Evolutionary conservation across 2,888 invertebrate genomes (phyloP), one percentile per base, ranked within the genome.

Genomic region (Labia minor): DNA sequence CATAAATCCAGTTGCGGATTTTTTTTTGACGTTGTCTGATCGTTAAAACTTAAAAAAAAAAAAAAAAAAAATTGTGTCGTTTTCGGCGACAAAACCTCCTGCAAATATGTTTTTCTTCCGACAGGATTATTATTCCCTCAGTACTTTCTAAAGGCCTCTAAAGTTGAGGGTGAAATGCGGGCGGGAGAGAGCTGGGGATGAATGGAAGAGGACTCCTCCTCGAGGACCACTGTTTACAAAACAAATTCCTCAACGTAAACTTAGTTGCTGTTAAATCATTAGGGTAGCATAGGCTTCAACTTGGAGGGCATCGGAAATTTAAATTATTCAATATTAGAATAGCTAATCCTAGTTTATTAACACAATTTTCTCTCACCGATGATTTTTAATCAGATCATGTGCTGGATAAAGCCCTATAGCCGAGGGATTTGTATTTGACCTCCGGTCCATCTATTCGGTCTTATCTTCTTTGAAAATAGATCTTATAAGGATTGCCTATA

Each of bases 311-410:
- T 49, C 49, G 49, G 49, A 49, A 49, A 49, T 49, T 49, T 49
- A 49, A 49, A 49, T 49, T 49, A 49, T 49, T 49, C 49, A 49
- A n/a, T 49, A 49, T 49, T 49, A 49, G 49, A 49, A 49, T 49
- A 49, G 49, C 49, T 49, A 16, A 49, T 49, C n/a, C n/a, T 49
- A 49, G 49, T 49, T 49, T n/a, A 49, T 49, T 49, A 49, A 49
- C 49, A 49, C 14, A 49, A 49, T 49, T 49, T 16, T 14, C 14
- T 26, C 26, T 49, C 49, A 8, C 3, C 14, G 2, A 49, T 49
- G 49, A 49, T 49, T 49, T 26, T 26, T 49, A 16, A 49, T 49
- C 4, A n/a, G 14, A 49, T 49, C 49, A n/a, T 49, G 3, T n/a
- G 14, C 49, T 14, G 49, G 16, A 49, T n/a, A 16, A 49, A 49